Base-by-base conservation (phyloP, 1,140 invertebrate species). In the Drosophila truncata region DNA sequence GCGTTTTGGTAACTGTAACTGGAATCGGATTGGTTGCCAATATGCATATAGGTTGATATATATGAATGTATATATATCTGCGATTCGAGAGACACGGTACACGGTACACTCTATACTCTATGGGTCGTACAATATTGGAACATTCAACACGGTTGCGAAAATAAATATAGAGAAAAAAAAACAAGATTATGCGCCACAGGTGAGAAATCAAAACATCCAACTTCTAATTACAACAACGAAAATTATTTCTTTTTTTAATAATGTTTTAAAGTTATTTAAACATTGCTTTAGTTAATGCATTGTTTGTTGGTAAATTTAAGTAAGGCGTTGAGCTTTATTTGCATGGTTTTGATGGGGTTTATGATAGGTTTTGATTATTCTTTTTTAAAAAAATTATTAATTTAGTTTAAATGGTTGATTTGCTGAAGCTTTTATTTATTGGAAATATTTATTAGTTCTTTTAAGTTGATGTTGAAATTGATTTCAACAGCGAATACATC, bases 21-120 rank as follows among this genome's bases (percentile, higher is more conserved):
- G 61, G 47, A 74, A 62, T 62, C 59, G 70, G 49, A 74, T 41
- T 61, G 37, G 20, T 23, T 44, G 55, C 62, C 47, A 55, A 52
- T 55, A 39, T 37, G 35, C 60, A 47, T 42, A 35, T 58, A 47
- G 54, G 67, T 49, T n/a, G 23, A 52, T 49, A 46, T 49, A 49
- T 54, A 46, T 27, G 27, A 61, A 44, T 27, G 27, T 64, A 44
- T 49, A 35, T 58, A 59, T 59, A 69, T 44, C 39, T 61, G 65
- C 39, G 64, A 75, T 82, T 78, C 76, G 67, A 78, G 60, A 63
- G 66, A 87, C 77, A 82, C 80, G 65, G 63, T 67, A 70, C 60
- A 83, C 83, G 79, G 79, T 82, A 77, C 74, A 88, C 84, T 84
- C 84, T 80, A 69, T 55, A 55, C 52, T 76, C 47, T 71, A 70